phyloP scores from a whole-genome alignment of 2,113 vertebrate species.

The Falcunculus frontatus region DNA sequence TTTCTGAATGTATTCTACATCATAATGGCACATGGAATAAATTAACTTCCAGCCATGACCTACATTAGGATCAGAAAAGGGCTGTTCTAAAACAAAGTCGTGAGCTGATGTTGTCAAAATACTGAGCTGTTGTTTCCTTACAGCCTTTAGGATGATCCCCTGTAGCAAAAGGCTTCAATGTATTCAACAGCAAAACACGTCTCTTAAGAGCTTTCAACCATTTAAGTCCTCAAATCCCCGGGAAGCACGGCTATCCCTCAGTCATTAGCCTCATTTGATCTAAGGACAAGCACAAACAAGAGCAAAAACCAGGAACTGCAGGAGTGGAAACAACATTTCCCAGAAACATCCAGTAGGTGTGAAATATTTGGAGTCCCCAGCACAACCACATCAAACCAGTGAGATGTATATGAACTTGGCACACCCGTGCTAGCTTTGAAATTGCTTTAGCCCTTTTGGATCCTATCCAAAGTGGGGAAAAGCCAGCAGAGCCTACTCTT shows the following conservation, averaged over 20 bases:
- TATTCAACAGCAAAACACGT: background rate
- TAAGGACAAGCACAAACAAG: conserved; percentile 35
- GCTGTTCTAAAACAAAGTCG: conserved; percentile 10
- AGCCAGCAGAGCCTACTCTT: background rate
- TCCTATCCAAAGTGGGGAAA: background rate
- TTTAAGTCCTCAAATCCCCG: background rate
- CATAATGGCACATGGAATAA: conserved; percentile 47
- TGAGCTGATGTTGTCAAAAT: conserved; percentile 33
- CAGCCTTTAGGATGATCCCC: conserved; percentile 23
- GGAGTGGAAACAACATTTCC: conserved; percentile 23
- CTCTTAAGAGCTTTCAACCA: background rate
- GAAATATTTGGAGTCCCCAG: background rate
- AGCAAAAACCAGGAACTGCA: background rate
- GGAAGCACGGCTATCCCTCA: background rate
- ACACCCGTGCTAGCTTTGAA: background rate
- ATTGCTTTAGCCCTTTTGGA: background rate
- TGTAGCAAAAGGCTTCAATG: background rate
- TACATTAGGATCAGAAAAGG: conserved; percentile 38
- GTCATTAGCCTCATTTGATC: conserved; percentile 32
- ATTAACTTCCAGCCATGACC: conserved; percentile 47
- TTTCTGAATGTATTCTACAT: conserved; percentile 2
- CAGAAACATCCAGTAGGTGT: conserved; percentile 29
- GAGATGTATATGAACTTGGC: background rate
- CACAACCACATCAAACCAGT: conserved; percentile 11
- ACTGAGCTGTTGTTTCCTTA: conserved; percentile 14